Base-by-base conservation (phyloP, 2,113 vertebrate species). In the Columba janthina region DNA sequence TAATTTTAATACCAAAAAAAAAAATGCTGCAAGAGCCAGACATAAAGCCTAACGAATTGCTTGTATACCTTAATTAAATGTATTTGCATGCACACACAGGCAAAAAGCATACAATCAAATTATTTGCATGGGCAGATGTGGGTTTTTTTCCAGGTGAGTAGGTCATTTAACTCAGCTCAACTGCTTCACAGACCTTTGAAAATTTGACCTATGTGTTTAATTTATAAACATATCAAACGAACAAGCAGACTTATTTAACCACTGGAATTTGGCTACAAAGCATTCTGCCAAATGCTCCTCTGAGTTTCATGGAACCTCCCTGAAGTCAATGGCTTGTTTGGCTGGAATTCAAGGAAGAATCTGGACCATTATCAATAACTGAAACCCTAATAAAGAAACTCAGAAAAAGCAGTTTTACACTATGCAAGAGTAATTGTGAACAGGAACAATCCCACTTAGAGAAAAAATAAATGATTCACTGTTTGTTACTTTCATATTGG, bases 161-260 rank as follows among this genome's bases (percentile, higher is more conserved):
- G 60, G 79, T 60, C 90, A 93, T 78, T 95, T 90, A 88, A 85
- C 64, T 89, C 20, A 85, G 89, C 71, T 93, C 82, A 83, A 57
- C 53, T 61, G 72, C 54, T 84, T 90, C 65, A 67, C 1, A 91
- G 88, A 84, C 48, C 65, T 90, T 75, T 94, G 79, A 96, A 93
- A 93, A 88, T 84, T 44, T 94, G 90, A 93, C 85, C 93, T 95
- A 79, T 48, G 57, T 67, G 90, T 84, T 94, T 94, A 88, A 77
- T 86, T 93, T 97, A 96, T 94, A 96, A 96, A 96, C 85, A 84
- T 93, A 94, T 88, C 90, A 90, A 94, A 92, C 88, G 92, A 96
- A 86, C 64, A 86, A 88, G 94, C 72, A 88, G 92, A 92, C 85
- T 83, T 93, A 88, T 96, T 97, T 95, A 96, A 96, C 90, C 93